Base-by-base conservation (phyloP, 2,113 vertebrate genomes). In the Hirundichthys speculiger region DNA sequence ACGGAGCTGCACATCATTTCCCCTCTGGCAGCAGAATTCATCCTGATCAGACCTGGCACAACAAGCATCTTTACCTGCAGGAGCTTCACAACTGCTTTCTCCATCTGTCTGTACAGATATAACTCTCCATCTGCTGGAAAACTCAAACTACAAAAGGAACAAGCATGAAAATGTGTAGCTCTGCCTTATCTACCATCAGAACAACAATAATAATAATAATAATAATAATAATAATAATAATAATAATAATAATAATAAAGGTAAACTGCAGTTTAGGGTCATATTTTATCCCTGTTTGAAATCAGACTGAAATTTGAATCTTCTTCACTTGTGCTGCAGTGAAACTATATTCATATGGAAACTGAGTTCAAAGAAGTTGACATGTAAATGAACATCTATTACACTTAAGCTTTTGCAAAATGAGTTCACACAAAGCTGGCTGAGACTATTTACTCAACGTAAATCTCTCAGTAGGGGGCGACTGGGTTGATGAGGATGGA, bases 11-110 rank as follows among this genome's bases (percentile, higher is more conserved):
- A 81, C 83, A 73, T 79, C 78, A 38, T 53, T 59, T 51, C 53
- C 64, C 70, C 84, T 73, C 50, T 20, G 82, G 79, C 80, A 65
- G 73, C 64, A 72, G 68, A 56, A 78, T 77, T 85, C 78, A 80
- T 47, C 66, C 65, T 92, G 89, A 92, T 92, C 86, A 79, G 75
- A 90, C 34, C 78, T 91, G 91, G 83, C 90, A 90, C 71, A 51
- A 69, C 62, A 50, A 70, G 69, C 81, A 57, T 69, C 75, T 77
- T 80, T 85, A 84, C 80, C 88, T 88, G 80, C 77, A 70, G 86
- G 86, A 83, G 64, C 66, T 88, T 54, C 77, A 75, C 77, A 61
- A 62, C 20, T 22, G 53, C 63, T 74, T 77, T 49, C 79, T 86
- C 82, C 62, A 60, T 82, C 82, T 90, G 90, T 90, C 86, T 76